Conservation (phyloP, 2,113 vertebrate genomes). For the Menura novaehollandiae region DNA sequence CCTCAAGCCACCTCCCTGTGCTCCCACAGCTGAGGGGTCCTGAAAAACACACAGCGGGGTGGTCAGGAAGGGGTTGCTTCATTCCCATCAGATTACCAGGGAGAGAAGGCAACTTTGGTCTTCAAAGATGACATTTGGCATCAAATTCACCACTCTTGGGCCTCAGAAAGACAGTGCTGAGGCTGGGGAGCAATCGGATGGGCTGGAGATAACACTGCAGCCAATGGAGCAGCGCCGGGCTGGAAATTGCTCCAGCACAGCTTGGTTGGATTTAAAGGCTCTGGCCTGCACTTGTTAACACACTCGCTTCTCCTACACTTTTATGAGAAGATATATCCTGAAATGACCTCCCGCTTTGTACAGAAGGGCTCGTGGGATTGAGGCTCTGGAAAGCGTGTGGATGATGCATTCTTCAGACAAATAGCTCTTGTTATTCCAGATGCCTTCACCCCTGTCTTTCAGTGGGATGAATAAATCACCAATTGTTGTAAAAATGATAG, state of each 20-base stretch:
- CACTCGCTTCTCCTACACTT: not conserved
- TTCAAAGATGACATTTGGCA: not conserved
- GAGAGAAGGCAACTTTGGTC: not conserved
- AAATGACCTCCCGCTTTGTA: not conserved
- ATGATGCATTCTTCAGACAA: constrained; percentile 3
- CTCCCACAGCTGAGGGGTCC: not conserved
- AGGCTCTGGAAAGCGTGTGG: not conserved
- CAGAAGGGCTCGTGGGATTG: not conserved
- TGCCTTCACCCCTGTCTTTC: not conserved
- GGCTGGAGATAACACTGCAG: not conserved
- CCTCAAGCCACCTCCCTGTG: not conserved
- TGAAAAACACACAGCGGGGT: not conserved
- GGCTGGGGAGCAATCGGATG: not conserved
- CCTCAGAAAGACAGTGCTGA: not conserved
- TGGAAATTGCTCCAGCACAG: not conserved
- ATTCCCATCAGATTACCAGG: not conserved
- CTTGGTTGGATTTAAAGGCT: not conserved
- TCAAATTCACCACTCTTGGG: not conserved
- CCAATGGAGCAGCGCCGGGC: rapidly evolving
- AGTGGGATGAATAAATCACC: not conserved
- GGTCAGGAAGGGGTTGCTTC: not conserved
- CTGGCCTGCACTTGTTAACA: not conserved
- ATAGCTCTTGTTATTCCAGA: not conserved
- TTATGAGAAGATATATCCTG: not conserved
- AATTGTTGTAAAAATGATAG: not conserved